These are phyloP conservation scores for Sminthopsis crassicaudata DNA, from an alignment of 2,113 vertebrate genomes.

Conservation along the genomic window DNA sequence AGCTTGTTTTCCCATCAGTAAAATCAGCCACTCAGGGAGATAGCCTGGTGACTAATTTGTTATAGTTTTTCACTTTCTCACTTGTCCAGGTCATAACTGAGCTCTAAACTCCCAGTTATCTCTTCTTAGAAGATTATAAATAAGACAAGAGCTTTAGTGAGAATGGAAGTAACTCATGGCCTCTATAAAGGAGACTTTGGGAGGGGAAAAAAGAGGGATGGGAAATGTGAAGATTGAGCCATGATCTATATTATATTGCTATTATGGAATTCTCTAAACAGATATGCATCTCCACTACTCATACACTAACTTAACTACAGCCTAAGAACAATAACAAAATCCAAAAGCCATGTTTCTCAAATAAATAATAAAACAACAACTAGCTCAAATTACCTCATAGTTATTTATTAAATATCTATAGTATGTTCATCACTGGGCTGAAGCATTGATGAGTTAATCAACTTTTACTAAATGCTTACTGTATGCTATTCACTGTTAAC, in stretches of 20 bases:
- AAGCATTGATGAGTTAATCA: no score
- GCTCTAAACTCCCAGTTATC: neutral
- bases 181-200: neutral
- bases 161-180: neutral
- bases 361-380: neutral
- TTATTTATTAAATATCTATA: neutral
- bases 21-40: neutral
- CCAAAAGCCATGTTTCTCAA: no score
- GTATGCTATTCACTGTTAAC: no score
- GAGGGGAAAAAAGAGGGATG: neutral
- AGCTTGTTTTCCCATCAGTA: neutral
- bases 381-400: neutral
- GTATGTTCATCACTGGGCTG: neutral
- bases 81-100: neutral
- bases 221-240: neutral
- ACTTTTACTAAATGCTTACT: no score
- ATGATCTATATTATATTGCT: neutral
- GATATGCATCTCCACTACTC: no score
- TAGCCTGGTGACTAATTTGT: neutral
- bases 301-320: no score
- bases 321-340: no score
- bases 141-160: neutral
- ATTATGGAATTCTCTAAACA: neutral
- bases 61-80: neutral
- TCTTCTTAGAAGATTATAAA: neutral